Evolutionary conservation across 2,113 vertebrate species (phyloP).

Genomic region (Cepphus grylle): DNA sequence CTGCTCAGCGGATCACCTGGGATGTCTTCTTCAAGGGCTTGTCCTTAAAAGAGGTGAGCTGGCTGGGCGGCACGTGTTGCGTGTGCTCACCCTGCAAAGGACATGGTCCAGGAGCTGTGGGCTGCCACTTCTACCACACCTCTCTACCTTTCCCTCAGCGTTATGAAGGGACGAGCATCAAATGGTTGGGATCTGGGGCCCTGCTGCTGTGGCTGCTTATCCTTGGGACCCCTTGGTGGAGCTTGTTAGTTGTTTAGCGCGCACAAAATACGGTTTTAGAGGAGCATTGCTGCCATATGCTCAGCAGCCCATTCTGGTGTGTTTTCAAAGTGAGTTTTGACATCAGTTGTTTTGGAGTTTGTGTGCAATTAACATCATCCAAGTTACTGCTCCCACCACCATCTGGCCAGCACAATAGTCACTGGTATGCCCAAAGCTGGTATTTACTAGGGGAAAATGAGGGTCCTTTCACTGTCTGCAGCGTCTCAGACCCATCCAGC

Average conservation of each 20-base stretch:
- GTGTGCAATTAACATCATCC: not conserved
- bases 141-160: not conserved
- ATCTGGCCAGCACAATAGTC: not conserved
- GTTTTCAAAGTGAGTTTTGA: constrained; percentile 5
- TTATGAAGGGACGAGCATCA: not conserved
- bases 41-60: not conserved
- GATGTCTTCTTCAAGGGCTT: not conserved
- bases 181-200: not conserved
- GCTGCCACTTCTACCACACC: not conserved
- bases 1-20: not conserved
- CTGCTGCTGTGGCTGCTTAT: not conserved
- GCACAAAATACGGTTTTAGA: not conserved
- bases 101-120: not conserved
- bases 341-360: constrained; percentile 20
- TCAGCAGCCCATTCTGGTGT: not conserved
- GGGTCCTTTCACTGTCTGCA: not conserved
- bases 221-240: not conserved
- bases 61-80: accelerated
- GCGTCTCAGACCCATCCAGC: not conserved
- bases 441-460: not conserved
- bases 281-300: not conserved
- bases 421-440: not conserved
- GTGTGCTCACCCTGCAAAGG: not conserved
- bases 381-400: constrained; percentile 14
- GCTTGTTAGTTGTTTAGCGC: not conserved